phyloP scores from a whole-genome alignment of 1,140 invertebrate genomes.

The Parapsyche elsis region DNA sequence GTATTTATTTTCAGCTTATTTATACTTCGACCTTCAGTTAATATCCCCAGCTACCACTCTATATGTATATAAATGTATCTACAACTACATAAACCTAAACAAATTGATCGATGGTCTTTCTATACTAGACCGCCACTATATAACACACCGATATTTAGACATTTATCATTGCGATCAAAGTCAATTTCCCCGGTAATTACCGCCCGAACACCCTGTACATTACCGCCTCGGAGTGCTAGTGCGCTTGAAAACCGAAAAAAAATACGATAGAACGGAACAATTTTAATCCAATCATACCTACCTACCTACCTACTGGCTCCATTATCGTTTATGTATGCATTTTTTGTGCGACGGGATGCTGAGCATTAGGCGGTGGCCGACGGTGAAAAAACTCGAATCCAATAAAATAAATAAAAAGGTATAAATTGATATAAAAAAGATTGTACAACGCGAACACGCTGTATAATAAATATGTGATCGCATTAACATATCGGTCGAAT shows the following conservation, averaged over 20 bases:
- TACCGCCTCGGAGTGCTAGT: neutral
- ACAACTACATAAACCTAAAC: no score
- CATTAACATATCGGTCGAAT: conserved; percentile 36
- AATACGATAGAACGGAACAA: conserved; percentile 11
- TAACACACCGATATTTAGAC: neutral
- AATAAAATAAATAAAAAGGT: neutral
- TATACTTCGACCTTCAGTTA: no score
- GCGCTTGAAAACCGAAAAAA: neutral
- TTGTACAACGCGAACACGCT: neutral
- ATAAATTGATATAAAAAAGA: conserved; percentile 16
- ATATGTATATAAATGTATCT: no score
- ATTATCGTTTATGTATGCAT: conserved; percentile 28
- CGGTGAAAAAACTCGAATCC: neutral
- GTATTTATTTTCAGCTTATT: no score
- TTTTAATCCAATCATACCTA: conserved; percentile 27
- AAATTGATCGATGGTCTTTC: no score
- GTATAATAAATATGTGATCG: conserved; percentile 14
- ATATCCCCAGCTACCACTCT: no score
- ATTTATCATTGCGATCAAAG: conserved; percentile 7
- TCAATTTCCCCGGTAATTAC: neutral
- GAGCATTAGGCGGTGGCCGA: neutral
- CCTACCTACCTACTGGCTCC: conserved; percentile 14
- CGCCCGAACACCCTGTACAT: neutral
- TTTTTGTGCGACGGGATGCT: conserved; percentile 18
- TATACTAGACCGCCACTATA: neutral